Conservation (phyloP, 23 tunicate genomes). For the Ascidia mentula region DNA sequence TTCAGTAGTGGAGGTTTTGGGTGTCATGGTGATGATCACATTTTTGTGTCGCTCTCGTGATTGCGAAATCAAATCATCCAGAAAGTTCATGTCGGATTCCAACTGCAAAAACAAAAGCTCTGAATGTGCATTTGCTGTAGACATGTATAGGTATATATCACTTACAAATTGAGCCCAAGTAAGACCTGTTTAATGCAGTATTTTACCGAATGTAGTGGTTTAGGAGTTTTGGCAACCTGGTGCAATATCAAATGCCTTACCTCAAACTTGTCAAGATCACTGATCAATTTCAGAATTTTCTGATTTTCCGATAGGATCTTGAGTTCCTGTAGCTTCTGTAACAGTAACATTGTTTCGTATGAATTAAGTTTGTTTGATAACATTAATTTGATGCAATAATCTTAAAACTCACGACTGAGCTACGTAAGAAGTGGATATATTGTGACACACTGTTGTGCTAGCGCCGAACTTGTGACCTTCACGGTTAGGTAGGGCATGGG, state of each 20-base stretch:
- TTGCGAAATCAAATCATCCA: not conserved
- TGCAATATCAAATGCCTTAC: not conserved
- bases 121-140: not conserved
- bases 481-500: no score
- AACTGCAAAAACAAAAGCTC: constrained; percentile 2
- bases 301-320: not conserved
- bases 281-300: not conserved
- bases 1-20: not conserved
- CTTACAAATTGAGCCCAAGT: constrained; percentile 4
- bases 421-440: no score
- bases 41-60: not conserved
- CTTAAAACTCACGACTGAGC: no score
- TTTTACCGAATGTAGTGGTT: not conserved
- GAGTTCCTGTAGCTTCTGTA: not conserved
- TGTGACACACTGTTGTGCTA: no score
- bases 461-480: no score
- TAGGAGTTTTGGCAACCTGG: not conserved
- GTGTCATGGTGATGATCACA: not conserved
- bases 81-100: not conserved
- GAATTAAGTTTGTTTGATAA: not conserved
- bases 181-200: not conserved
- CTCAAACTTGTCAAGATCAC: not conserved
- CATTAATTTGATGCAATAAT: no score
- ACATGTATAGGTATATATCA: not conserved
- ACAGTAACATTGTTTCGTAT: not conserved